phyloP scores from a whole-genome alignment of 1,140 invertebrate species.

The Zophobas morio region DNA sequence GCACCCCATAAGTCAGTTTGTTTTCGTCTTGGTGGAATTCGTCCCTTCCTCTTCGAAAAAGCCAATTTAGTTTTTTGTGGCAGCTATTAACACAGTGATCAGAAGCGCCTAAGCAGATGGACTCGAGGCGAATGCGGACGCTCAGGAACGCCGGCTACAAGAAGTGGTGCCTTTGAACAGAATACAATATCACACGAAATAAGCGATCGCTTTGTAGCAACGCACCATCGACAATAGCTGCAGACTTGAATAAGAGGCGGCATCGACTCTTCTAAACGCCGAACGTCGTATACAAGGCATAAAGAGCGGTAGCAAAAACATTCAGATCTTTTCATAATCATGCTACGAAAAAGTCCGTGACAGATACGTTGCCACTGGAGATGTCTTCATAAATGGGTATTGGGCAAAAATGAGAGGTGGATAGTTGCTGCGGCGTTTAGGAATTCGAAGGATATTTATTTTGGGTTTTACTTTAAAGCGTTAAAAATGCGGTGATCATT shows the following conservation, averaged over 20 bases:
- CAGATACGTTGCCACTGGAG: slow-evolving; percentile 23
- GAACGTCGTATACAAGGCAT: slow-evolving; percentile 15
- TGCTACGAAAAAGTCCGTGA: slow-evolving; percentile 12
- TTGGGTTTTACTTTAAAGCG: no score
- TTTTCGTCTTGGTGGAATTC: slow-evolving; percentile 8
- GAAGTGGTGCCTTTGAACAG: slow-evolving; percentile 35
- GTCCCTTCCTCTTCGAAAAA: slow-evolving; percentile 26
- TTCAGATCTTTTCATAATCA: slow-evolving; percentile 32
- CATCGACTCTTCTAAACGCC: slow-evolving; percentile 11
- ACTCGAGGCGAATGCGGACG: slow-evolving; percentile 16
- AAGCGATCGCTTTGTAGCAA: slow-evolving; percentile 36
- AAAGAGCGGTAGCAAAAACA: slow-evolving; percentile 28
- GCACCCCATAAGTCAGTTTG: no score
- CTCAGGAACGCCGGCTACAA: slow-evolving; percentile 26
- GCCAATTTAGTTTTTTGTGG: slow-evolving; percentile 37
- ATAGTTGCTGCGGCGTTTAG: no score
- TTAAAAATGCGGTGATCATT: no score
- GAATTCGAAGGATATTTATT: no score
- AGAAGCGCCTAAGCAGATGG: slow-evolving; percentile 24
- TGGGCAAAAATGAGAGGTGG: no score
- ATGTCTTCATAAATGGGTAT: slow-evolving; percentile 39
- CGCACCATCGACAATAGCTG: slow-evolving; percentile 22
- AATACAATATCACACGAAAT: slow-evolving; percentile 40
- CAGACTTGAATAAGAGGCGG: slow-evolving; percentile 20
- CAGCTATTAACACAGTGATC: slow-evolving; percentile 35